Percentiles rank a stretch among this genome's conserved stretches.
phyloP scores from a whole-genome alignment of 2,797 vertebrate species.

The Ambastaia sidthimunki region DNA sequence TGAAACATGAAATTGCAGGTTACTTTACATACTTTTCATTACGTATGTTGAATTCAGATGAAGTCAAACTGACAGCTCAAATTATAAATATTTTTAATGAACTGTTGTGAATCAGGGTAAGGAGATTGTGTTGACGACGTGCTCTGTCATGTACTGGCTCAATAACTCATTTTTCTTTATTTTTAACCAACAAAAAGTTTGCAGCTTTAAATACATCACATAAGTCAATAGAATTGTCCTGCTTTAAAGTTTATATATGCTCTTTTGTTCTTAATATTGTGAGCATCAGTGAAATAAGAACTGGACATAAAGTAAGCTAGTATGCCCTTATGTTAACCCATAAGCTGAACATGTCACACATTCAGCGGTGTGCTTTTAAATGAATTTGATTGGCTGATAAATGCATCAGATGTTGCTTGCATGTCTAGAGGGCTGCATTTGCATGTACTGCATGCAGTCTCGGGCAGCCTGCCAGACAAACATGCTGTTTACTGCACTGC shows the following conservation, averaged over 20 bases:
- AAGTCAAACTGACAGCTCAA: too few relatives aligned
- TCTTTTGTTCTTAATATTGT: not conserved
- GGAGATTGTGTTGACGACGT: too few relatives aligned
- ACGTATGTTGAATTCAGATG: too few relatives aligned
- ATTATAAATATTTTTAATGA: too few relatives aligned
- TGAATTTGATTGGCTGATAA: not conserved
- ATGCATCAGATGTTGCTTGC: not conserved
- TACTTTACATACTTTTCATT: too few relatives aligned
- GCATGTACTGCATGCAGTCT: constrained; percentile 39
- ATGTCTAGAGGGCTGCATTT: not conserved
- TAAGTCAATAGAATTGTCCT: not conserved
- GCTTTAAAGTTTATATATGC: not conserved
- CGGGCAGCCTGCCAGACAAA: constrained; percentile 57
- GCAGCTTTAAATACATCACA: not conserved
- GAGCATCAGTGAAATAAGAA: not conserved
- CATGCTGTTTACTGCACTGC: constrained; percentile 58
- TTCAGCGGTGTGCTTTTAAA: not conserved
- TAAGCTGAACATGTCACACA: not conserved
- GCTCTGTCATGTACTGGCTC: too few relatives aligned
- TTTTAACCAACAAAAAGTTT: too few relatives aligned
- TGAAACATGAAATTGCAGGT: too few relatives aligned
- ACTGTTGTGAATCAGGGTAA: too few relatives aligned
- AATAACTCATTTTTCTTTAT: too few relatives aligned
- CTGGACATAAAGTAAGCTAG: too few relatives aligned
- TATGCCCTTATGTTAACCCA: too few relatives aligned